Percentiles rank a stretch among this genome's conserved stretches.
phyloP scores from a whole-genome alignment of 2,888 invertebrate species.

The Cataglyphis cursor region DNA sequence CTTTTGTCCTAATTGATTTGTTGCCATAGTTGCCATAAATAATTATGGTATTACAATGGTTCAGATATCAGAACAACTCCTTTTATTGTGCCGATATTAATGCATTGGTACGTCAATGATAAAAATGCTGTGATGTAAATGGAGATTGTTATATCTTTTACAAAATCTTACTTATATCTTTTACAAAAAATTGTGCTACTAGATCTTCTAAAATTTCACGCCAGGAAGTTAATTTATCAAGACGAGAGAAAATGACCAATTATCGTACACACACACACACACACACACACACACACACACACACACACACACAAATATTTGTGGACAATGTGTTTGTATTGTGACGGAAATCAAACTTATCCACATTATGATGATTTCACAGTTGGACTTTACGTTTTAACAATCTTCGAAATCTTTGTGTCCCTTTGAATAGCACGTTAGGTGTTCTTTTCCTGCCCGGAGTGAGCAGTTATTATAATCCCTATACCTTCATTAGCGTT shows the following conservation, averaged over 20 bases:
- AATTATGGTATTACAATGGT: too few relatives aligned
- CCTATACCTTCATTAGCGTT: not conserved
- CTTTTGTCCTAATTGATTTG: constrained; percentile 17
- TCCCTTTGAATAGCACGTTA: not conserved
- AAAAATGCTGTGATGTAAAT: too few relatives aligned
- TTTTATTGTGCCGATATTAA: too few relatives aligned
- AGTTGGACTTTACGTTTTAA: not conserved
- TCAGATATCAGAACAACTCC: too few relatives aligned
- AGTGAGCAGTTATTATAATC: not conserved
- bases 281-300: not conserved
- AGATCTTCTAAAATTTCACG: not conserved
- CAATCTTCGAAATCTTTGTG: not conserved
- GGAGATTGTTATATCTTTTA: not conserved
- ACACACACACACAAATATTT: not conserved
- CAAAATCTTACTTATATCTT: not conserved
- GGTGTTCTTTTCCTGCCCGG: not conserved
- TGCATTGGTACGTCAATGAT: too few relatives aligned
- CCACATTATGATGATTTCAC: not conserved
- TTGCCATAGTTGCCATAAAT: not conserved
- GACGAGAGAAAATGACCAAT: not conserved
- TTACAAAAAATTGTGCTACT: not conserved
- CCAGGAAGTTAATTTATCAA: not conserved
- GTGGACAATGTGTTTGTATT: not conserved
- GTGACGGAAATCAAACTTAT: not conserved
- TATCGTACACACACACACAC: not conserved